phyloP scores from a whole-genome alignment of 2,888 invertebrate species.

The Elmis aenea region DNA sequence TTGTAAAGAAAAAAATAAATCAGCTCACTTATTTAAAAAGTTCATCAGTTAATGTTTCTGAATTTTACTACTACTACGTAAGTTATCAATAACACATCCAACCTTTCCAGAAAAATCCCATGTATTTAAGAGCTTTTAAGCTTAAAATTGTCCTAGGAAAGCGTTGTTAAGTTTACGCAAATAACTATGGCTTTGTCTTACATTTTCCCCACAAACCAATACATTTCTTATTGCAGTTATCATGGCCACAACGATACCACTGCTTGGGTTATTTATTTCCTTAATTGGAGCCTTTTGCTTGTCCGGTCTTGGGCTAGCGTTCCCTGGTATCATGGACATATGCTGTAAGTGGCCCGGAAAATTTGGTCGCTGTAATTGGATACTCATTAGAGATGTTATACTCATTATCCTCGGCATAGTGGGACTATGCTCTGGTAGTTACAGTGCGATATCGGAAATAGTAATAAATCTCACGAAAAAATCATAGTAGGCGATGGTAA shows the following conservation, averaged over 20 bases:
- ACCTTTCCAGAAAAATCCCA: slow-evolving; percentile 2
- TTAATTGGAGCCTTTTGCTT: slow-evolving; percentile 70
- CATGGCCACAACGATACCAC: slow-evolving; percentile 64
- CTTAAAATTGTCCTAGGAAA: no score
- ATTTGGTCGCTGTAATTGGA: slow-evolving; percentile 46
- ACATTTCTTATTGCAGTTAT: slow-evolving; percentile 58
- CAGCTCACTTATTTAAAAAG: no score
- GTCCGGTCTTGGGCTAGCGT: slow-evolving; percentile 67
- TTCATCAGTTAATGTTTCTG: no score
- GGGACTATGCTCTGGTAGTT: slow-evolving; percentile 55
- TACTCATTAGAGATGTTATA: slow-evolving; percentile 49
- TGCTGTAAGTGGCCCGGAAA: slow-evolving; percentile 64
- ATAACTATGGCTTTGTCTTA: no score
- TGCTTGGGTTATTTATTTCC: slow-evolving; percentile 69
- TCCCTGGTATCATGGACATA: slow-evolving; percentile 70
- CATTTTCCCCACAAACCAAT: no score
- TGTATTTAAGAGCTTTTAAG: not conserved
- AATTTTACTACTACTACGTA: no score
- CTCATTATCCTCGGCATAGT: slow-evolving; percentile 52
- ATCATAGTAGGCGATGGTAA: no score
- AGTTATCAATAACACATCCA: no score
- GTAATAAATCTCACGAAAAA: no score
- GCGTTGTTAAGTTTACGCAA: no score
- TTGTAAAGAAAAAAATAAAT: no score
- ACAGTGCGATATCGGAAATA: slow-evolving; percentile 52